Base-by-base conservation (phyloP, 2,888 invertebrate genomes). In the Pandemis heparana region DNA sequence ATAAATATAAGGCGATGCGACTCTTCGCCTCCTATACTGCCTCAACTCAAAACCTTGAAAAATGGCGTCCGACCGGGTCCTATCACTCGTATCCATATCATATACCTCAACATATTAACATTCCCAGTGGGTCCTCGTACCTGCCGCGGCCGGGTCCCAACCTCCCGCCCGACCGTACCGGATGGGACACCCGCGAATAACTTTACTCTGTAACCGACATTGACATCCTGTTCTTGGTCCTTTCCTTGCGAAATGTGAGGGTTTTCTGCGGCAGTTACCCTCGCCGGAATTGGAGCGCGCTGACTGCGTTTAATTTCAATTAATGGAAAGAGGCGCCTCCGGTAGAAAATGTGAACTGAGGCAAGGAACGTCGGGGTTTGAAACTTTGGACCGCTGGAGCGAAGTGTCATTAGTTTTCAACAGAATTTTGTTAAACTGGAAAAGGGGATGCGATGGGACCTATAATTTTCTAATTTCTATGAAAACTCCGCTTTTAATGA, bases 131-230 rank as follows among this genome's bases (percentile, higher is more conserved):
- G 43, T 63, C 43, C 12, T 39, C 48, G 64, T 70, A 70, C 71
- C 65, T 65, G 71, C 64, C 39, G 16, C 16, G 18, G 60, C 10
- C 16, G 18, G 60, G 6, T 16, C 38, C 18, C 32, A 46, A 38
- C 70, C 38, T 39, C 39, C 23, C 18, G 23, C 10, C 43, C 32
- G 10, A 5, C 41, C 62, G 39, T 39, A 66, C 71, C 71, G 71
- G 71, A 71, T 61, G 71, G 71, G 71, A 39, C 48, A 6, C 38
- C 41, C 63, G 65, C 65, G 71, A 51, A 71, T 71, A 71, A 71
- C 66, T 71, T 66, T 66, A 71, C 66, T 51, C 66, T 43, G 65
- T 41, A 60, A 66, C 53, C 53, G 66, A 39, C 39, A 39, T 5
- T 23, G 56, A 56, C 51, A 66, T 23, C 39, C 62, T 43, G 63